Percentiles rank a stretch among this genome's conserved stretches.
These are phyloP conservation scores for Trochalopteron elliotii DNA, from an alignment of 2,113 vertebrate species.

Conservation along the genomic window DNA sequence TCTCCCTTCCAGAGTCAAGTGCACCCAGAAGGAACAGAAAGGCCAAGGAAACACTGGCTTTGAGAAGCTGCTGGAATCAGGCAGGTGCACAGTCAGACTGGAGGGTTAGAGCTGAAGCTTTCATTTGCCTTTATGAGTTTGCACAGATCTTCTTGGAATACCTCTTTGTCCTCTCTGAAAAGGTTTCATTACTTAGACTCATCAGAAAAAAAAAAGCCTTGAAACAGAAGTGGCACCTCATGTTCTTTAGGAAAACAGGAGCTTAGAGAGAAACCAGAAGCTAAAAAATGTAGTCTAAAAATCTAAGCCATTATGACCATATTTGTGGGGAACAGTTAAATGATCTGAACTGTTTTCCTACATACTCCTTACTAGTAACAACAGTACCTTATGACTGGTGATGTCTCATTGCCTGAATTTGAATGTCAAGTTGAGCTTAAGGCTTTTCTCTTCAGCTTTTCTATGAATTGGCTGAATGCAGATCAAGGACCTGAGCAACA, in stretches of 20 bases:
- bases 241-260: neutral
- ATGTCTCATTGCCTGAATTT: neutral
- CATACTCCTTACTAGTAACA: neutral
- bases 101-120: neutral
- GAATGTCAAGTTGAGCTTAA: neutral
- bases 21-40: neutral
- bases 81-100: neutral
- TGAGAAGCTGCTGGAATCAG: neutral
- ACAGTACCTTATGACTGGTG: neutral
- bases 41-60: neutral
- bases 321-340: neutral
- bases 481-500: neutral
- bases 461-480: neutral
- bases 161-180: neutral
- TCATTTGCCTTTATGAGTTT: neutral
- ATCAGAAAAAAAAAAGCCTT: neutral
- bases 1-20: neutral
- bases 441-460: neutral
- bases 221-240: conserved; percentile 3
- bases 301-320: neutral
- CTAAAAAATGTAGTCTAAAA: neutral
- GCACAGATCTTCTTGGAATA: neutral
- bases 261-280: neutral
- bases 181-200: neutral
- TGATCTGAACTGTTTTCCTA: neutral